phyloP scores from a whole-genome alignment of 2,113 vertebrate genomes.

The Gopherus evgoodei region DNA sequence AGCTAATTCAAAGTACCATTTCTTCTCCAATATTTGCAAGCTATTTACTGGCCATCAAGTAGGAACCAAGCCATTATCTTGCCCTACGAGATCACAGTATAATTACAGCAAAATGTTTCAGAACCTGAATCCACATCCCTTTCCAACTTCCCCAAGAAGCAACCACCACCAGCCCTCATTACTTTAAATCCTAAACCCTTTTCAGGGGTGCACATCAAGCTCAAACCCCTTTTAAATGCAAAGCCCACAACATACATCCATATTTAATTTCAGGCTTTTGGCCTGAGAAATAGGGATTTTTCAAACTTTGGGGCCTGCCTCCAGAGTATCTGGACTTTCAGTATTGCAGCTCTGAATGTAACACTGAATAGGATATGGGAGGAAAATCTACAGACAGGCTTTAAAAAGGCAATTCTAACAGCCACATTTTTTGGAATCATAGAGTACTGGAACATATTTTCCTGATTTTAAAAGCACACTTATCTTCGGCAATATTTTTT shows the following conservation, averaged over 20 bases:
- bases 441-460: neutral
- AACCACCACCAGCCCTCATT: neutral
- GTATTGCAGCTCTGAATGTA: neutral
- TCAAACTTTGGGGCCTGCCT: neutral
- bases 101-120: neutral
- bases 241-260: neutral
- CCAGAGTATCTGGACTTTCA: neutral
- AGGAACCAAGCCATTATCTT: neutral
- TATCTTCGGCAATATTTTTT: neutral
- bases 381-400: neutral
- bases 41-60: neutral
- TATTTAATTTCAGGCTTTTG: neutral
- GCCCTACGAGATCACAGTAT: neutral
- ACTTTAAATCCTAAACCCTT: neutral
- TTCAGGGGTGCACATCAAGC: neutral
- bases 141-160: neutral
- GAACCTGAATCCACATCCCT: neutral
- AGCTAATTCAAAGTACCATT: neutral
- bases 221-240: neutral
- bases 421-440: neutral
- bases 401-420: neutral
- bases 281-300: neutral
- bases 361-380: neutral
- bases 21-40: neutral
- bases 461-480: neutral